These are phyloP conservation scores for Phocoena sinus DNA, from an alignment of 2,113 vertebrate species.

Conservation along the genomic window DNA sequence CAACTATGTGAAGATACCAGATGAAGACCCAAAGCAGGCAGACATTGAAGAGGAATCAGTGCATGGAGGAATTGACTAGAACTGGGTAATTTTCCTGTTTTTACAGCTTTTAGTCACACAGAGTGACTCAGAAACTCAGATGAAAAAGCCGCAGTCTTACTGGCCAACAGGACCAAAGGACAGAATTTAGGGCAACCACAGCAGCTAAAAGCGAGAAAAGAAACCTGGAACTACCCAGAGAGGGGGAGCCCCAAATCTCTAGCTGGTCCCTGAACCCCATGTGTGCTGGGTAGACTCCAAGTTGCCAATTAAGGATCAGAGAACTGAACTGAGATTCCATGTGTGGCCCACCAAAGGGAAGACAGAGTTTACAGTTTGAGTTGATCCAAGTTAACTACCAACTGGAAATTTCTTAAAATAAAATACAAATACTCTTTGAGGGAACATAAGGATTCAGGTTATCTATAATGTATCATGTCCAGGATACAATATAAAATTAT, in stretches of 20 bases:
- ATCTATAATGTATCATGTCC: not conserved
- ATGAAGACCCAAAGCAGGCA: not conserved
- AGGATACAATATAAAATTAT: not conserved
- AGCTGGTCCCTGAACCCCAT: not conserved
- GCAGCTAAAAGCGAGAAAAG: not conserved
- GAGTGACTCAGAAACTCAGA: not conserved
- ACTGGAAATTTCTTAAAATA: not conserved
- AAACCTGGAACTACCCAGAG: not conserved
- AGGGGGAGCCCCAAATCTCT: not conserved
- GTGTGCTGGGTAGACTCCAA: not conserved
- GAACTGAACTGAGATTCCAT: not conserved
- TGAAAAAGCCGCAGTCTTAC: not conserved
- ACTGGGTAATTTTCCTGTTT: not conserved
- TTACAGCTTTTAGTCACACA: not conserved
- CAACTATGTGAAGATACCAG: not conserved
- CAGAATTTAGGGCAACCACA: not conserved
- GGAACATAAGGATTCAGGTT: not conserved
- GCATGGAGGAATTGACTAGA: not conserved
- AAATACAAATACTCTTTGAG: not conserved
- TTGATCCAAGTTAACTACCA: not conserved
- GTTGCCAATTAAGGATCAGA: not conserved
- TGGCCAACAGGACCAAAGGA: not conserved
- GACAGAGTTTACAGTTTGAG: not conserved
- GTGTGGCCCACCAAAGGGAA: not conserved
- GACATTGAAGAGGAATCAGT: not conserved